Percentiles rank a stretch among this genome's conserved stretches.
Evolutionary conservation across 2,797 vertebrate genomes (phyloP).

Genomic region (Rallus crepitans): DNA sequence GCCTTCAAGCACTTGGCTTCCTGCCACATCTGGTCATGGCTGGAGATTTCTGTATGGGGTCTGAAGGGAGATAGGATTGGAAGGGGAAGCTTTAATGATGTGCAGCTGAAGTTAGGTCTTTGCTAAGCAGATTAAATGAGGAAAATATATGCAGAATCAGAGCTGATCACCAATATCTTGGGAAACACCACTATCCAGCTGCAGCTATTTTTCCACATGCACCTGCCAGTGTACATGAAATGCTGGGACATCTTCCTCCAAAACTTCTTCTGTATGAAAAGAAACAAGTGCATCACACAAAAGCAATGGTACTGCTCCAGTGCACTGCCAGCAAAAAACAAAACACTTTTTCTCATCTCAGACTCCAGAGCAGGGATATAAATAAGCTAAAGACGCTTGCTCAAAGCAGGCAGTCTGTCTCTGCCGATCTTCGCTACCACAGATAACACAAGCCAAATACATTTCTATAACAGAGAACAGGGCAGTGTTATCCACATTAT

Average conservation of each 20-base stretch:
- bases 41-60: background rate
- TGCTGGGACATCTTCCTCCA: background rate
- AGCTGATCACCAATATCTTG: background rate
- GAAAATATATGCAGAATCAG: background rate
- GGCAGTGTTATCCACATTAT: background rate
- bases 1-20: background rate
- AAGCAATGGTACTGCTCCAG: background rate
- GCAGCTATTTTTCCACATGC: background rate
- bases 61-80: background rate
- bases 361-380: background rate
- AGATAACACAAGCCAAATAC: background rate
- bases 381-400: background rate
- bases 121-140: background rate
- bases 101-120: background rate
- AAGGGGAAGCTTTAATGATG: background rate
- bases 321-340: background rate
- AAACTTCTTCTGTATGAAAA: background rate
- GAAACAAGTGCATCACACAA: background rate
- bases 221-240: fast-evolving
- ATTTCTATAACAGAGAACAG: background rate
- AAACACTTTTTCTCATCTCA: background rate
- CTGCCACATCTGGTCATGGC: fast-evolving
- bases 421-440: background rate
- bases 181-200: background rate
- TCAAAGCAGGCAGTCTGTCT: background rate